These are phyloP conservation scores for Mastomys coucha DNA, from an alignment of 2,113 vertebrate genomes.

Conservation along the genomic window DNA sequence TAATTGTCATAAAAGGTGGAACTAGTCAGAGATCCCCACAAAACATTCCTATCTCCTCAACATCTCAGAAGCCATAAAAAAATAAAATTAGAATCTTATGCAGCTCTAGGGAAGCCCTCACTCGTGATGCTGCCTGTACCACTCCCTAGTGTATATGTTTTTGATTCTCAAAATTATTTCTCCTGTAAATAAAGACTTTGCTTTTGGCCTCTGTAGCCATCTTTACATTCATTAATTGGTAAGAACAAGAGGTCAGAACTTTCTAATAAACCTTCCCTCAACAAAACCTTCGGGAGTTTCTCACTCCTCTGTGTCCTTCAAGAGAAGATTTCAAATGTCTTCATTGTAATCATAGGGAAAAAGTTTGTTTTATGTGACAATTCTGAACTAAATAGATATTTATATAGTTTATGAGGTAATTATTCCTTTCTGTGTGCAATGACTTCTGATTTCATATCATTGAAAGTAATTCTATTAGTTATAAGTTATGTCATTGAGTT, in stretches of 20 bases:
- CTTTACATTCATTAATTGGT: background rate
- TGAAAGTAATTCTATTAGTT: background rate
- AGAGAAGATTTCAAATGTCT: slow-evolving; percentile 13
- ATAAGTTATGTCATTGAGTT: slow-evolving; percentile 5
- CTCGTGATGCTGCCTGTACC: background rate
- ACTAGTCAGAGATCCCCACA: background rate
- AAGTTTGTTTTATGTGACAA: slow-evolving; percentile 41
- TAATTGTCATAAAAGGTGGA: background rate
- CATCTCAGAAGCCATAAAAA: background rate
- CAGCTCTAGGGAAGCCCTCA: background rate
- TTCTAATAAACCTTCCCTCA: background rate
- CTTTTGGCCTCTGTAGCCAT: background rate
- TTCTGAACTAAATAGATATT: background rate
- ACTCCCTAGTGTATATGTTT: background rate
- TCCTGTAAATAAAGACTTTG: background rate
- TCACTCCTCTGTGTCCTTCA: background rate
- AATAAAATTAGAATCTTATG: background rate
- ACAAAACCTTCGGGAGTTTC: background rate
- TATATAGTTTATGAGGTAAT: background rate
- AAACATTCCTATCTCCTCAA: background rate
- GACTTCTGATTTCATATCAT: background rate
- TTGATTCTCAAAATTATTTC: background rate
- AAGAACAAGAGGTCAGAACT: background rate
- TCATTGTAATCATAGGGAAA: background rate
- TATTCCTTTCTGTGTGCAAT: background rate